These are phyloP conservation scores for Palythoa grandis DNA, from an alignment of 92 coral and sea anemone genomes.

Conservation along the genomic window DNA sequence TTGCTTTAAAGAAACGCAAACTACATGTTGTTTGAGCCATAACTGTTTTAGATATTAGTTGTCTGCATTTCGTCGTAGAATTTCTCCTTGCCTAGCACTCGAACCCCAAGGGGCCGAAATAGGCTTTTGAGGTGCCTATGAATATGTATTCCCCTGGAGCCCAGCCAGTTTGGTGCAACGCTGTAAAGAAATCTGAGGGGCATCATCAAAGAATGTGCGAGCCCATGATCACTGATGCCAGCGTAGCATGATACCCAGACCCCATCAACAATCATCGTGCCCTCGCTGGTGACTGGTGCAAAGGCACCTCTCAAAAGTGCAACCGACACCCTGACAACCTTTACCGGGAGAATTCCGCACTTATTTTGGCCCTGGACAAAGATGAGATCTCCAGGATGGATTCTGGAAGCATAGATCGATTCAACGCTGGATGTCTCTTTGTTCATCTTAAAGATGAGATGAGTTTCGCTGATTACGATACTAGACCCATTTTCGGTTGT, in stretches of 20 bases:
- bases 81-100: conserved; percentile 71
- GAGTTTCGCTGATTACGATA: conserved; percentile 72
- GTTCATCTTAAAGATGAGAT: conserved; percentile 63
- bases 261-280: conserved; percentile 78
- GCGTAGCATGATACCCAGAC: conserved; percentile 88
- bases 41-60: neutral
- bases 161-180: conserved; percentile 75
- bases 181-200: conserved; percentile 75
- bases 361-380: conserved; percentile 51
- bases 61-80: conserved; percentile 45
- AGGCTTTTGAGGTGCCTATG: conserved; percentile 67
- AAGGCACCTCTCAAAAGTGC: conserved; percentile 67
- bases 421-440: conserved; percentile 13
- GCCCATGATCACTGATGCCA: conserved; percentile 73
- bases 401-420: conserved; percentile 64
- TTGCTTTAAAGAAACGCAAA: too few relatives aligned
- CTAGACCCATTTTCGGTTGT: conserved; percentile 54
- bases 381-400: conserved; percentile 69
- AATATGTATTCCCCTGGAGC: conserved; percentile 68
- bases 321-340: conserved; percentile 60
- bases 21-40: too few relatives aligned
- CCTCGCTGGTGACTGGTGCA: conserved; percentile 89
- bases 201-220: conserved; percentile 81
- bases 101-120: conserved; percentile 72
- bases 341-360: conserved; percentile 31